Percentiles rank a stretch among this genome's conserved stretches.
Conservation (phyloP, 2,113 vertebrate genomes). For the Alethe diademata region DNA sequence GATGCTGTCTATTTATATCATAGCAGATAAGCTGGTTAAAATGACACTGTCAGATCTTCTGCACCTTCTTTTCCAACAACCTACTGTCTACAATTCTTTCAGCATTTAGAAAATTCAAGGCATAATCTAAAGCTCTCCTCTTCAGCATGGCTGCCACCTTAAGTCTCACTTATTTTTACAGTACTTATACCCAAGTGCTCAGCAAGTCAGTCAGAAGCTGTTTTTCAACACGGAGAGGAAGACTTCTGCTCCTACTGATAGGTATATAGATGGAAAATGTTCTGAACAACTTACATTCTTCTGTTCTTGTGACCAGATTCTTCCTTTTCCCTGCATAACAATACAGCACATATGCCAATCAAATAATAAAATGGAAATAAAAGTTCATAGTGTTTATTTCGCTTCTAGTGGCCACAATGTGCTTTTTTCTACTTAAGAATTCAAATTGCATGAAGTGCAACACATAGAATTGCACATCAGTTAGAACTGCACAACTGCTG, state of each 20-base stretch:
- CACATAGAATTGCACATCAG: background rate
- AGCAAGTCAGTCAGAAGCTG: background rate
- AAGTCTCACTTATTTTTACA: background rate
- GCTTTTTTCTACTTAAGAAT: background rate
- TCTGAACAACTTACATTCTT: background rate
- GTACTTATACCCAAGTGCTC: background rate
- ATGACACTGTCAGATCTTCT: background rate
- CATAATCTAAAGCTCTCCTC: background rate
- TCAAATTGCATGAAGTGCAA: background rate
- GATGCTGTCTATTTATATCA: background rate
- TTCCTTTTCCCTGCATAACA: background rate
- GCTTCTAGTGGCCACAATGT: background rate
- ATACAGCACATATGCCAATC: rapidly evolving
- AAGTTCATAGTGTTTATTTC: background rate
- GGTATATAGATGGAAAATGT: background rate
- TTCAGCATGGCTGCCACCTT: background rate
- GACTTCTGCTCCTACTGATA: background rate
- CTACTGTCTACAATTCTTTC: background rate
- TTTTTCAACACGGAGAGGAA: background rate
- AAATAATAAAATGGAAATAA: background rate
- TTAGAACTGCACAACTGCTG: background rate
- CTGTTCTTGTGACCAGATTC: background rate
- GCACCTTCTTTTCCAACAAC: background rate
- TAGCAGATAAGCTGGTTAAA: background rate
- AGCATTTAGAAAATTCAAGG: background rate